Base-by-base conservation (phyloP, 2,888 invertebrate genomes). In the Yponomeuta evonymella region DNA sequence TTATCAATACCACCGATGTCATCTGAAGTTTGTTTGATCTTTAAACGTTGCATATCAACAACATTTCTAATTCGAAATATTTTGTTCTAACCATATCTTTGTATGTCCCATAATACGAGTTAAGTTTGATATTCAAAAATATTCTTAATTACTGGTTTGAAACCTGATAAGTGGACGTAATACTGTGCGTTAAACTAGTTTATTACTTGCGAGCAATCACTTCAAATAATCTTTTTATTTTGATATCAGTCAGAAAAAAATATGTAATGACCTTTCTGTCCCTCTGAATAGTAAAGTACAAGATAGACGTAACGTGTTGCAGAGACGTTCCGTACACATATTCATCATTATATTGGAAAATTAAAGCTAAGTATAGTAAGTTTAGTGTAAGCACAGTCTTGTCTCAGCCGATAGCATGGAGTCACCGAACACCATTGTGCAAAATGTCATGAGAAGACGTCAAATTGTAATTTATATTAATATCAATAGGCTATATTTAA, bases 21-120 rank as follows among this genome's bases (percentile, higher is more conserved):
- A 88, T 83, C 81, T 86, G 79, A 79, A 81, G 80, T 81, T 79
- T 29, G 77, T 83, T 87, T 87, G 86, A 90, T 88, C 87, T 88
- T 82, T 85, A 81, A 91, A 92, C 90, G 90, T 90, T 90, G 90
- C 91, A 92, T 92, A 92, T 92, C 91, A 86, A 87, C 85, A 87
- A 91, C 89, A 92, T 90, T 89, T 91, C 90, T 89, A 83, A 86
- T 86, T 89, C 86, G 87, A 87, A 88, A 86, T 84, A 87, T 86
- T 90, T 88, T 85, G 83, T 90, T 88, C 80, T 86, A 86, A 86
- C 85, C 89, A 87, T 89, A 88, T 88, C 87, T 43, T 43, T 86
- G 83, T 85, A 80, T 84, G 84, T 83, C 80, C 86, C 84, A 81
- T 84, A 78, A 82, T 86, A 83, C 82, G 84, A 81, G 83, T 87